phyloP scores from a whole-genome alignment of 2,797 vertebrate genomes.

The Notolabrus celidotus region DNA sequence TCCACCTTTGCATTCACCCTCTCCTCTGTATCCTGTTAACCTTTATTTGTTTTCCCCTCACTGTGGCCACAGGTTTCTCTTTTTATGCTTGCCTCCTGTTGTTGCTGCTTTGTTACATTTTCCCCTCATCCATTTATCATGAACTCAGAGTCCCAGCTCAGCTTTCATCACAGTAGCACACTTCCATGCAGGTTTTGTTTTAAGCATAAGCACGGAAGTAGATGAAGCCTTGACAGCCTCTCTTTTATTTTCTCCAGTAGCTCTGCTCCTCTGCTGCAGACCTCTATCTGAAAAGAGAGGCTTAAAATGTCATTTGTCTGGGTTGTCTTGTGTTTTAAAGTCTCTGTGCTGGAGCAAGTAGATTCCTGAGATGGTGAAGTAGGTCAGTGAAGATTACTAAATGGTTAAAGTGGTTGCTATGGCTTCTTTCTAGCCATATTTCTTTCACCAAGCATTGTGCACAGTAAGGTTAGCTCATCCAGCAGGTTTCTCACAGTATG shows the following conservation, averaged over 20 bases:
- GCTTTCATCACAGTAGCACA: slow-evolving; percentile 47
- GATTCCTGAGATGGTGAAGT: not conserved
- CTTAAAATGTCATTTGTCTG: not conserved
- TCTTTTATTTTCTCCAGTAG: slow-evolving; percentile 32
- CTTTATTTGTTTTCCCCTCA: not conserved
- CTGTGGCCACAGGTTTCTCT: slow-evolving; percentile 22
- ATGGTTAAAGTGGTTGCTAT: not conserved
- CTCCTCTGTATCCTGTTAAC: not conserved
- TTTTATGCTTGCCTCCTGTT: slow-evolving; percentile 12
- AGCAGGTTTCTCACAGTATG: too few species aligned
- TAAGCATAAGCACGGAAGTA: slow-evolving; percentile 36
- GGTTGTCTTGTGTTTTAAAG: slow-evolving; percentile 8
- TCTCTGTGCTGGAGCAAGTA: not conserved
- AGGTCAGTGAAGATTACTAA: not conserved
- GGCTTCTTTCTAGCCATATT: too few species aligned
- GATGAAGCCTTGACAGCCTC: slow-evolving; percentile 41
- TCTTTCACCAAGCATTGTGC: too few species aligned
- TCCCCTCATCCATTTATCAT: slow-evolving; percentile 78
- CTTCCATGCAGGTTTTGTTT: slow-evolving; percentile 50
- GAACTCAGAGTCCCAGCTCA: slow-evolving; percentile 55
- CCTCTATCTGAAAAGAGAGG: slow-evolving; percentile 36
- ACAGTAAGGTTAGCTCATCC: too few species aligned
- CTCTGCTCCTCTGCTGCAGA: slow-evolving; percentile 30
- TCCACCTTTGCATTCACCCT: not conserved
- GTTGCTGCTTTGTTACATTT: slow-evolving; percentile 50